Conservation (phyloP, 64 coral and sea anemone species). For the Porites australiensis region DNA sequence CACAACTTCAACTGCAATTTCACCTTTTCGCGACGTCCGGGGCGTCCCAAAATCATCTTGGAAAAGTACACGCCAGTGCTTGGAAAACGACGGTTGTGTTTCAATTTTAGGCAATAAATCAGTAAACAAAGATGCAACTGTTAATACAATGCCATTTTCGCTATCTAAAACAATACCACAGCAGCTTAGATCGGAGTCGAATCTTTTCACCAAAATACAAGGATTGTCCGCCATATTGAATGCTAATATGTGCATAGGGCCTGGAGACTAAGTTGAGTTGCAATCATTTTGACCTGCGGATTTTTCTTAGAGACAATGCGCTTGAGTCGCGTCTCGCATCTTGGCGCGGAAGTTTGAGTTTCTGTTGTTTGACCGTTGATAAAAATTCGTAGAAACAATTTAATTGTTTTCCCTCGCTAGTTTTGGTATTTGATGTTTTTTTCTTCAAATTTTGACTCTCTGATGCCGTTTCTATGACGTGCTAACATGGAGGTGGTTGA, state of each 20-base stretch:
- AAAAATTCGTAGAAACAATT: neutral
- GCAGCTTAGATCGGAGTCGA: conserved; percentile 70
- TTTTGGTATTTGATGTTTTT: neutral
- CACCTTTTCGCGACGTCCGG: neutral
- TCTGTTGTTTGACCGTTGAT: conserved; percentile 73
- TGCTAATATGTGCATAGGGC: no score
- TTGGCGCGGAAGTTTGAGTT: conserved; percentile 89
- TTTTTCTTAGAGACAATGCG: conserved; percentile 15
- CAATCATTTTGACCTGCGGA: conserved; percentile 36
- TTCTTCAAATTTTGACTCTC: neutral
- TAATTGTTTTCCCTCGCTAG: neutral
- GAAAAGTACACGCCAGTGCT: neutral
- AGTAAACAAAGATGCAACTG: conserved; percentile 77
- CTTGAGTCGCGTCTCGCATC: conserved; percentile 23
- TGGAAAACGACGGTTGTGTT: conserved; percentile 8
- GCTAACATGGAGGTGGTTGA: conserved; percentile 33
- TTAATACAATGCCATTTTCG: conserved; percentile 68
- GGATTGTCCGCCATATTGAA: conserved; percentile 74
- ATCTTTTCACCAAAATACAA: conserved; percentile 27
- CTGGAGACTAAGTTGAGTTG: neutral
- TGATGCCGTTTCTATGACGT: neutral
- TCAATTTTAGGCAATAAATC: conserved; percentile 37
- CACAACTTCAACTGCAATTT: conserved; percentile 58
- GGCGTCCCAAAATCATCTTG: neutral
- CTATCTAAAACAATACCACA: conserved; percentile 82